Evolutionary conservation across 1,140 invertebrate species (phyloP), one percentile per base, ranked within the genome.

Genomic region (Lanistes nyassanus): DNA sequence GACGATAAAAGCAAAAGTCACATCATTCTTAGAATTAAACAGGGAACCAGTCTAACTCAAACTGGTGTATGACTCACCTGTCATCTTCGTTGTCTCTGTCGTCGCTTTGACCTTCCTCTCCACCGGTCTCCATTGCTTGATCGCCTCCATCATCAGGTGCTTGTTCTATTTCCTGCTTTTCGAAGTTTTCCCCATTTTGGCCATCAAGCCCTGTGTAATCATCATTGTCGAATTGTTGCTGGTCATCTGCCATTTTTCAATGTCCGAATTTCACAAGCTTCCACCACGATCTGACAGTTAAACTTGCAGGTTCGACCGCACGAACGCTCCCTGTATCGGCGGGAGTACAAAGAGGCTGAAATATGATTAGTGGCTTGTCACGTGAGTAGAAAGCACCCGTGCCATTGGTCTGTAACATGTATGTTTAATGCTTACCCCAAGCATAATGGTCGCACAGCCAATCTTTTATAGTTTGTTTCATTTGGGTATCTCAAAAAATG

Each of bases 21-120:
- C 6, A 34, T 71, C 19, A 6, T 9, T 37, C 55, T 2, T 29
- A 19, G 3, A 56, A 34, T 21, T 56, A 9, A 55, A 55, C 19
- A 34, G 11, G 53, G 13, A 3, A 55, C 23, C 16, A 36, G 31
- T 16, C 2, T 31, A 11, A 29, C 26, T 16, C 2, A 21, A 11
- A 29, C 26, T 37, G 29, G 21, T 23, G 23, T 34, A 74, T 21
- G 11, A 72, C 68, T 71, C 47, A 79, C 76, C 79, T 80, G 51
- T 77, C 79, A 36, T 80, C 79, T 73, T 80, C 79, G 31, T 73
- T 71, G 19, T 74, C 75, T 7, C 74, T 73, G 26, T 75, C 68
- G 23, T 70, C 73, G 42, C 36, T 68, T 53, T 42, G 51, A 34
- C 58, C 51, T 11, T 67, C 53, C 42, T 74, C 68, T 7, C 16